These are phyloP conservation scores for Aplochiton taeniatus DNA, from an alignment of 2,797 vertebrate genomes.

Conservation along the genomic window DNA sequence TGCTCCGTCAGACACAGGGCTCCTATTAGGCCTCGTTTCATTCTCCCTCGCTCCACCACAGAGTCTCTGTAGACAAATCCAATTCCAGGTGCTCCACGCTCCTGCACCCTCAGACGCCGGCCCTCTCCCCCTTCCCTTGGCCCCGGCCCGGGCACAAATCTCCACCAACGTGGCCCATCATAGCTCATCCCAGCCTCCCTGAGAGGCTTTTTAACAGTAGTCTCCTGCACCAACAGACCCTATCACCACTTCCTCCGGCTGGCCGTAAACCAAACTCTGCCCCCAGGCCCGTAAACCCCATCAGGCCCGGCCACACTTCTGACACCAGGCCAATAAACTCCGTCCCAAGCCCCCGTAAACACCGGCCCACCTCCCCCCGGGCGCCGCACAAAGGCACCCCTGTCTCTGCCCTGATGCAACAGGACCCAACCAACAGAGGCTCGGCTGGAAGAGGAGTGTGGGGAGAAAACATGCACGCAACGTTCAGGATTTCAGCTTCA, in stretches of 20 bases:
- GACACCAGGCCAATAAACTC: constrained; percentile 47
- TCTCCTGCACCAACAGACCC: constrained; percentile 29
- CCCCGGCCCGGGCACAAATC: too few relatives aligned
- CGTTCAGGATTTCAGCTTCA: background rate
- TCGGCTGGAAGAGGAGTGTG: too few relatives aligned
- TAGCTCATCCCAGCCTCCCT: background rate
- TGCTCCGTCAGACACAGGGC: constrained; percentile 33
- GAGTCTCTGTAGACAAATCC: constrained; percentile 41
- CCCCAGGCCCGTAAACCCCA: constrained; percentile 51
- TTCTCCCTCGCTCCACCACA: constrained; percentile 20
- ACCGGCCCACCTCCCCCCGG: background rate
- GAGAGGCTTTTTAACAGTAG: too few relatives aligned
- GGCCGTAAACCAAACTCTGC: constrained; percentile 56
- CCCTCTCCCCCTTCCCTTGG: constrained; percentile 10
- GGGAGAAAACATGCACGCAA: background rate
- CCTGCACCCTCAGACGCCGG: constrained; percentile 15
- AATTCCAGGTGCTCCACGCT: constrained; percentile 46
- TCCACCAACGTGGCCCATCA: background rate
- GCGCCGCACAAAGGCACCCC: constrained; percentile 29
- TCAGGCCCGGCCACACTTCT: constrained; percentile 51
- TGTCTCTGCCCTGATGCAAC: constrained; percentile 7
- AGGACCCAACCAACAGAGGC: background rate
- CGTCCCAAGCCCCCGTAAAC: constrained; percentile 28
- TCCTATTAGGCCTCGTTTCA: constrained; percentile 45
- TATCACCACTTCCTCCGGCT: constrained; percentile 52